These are phyloP conservation scores for Ammodytes dubius DNA, from an alignment of 2,113 vertebrate genomes.

Conservation along the genomic window DNA sequence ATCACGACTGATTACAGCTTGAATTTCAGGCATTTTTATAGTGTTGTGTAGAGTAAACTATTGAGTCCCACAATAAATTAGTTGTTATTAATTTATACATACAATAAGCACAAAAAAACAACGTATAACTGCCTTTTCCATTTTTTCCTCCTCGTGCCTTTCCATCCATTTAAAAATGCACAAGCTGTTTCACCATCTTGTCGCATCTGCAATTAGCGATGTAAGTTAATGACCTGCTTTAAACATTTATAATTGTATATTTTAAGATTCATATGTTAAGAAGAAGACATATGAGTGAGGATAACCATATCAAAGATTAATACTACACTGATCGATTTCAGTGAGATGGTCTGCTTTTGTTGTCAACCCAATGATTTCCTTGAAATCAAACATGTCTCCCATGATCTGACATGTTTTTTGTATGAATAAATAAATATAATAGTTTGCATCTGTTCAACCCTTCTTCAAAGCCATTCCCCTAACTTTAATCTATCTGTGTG, in stretches of 20 bases:
- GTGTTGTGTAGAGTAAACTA: not conserved
- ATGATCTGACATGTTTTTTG: not conserved
- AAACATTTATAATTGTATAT: not conserved
- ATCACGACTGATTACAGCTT: not conserved
- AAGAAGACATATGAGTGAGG: not conserved
- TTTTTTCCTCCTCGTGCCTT: not conserved
- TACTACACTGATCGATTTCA: not conserved
- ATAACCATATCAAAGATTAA: not conserved
- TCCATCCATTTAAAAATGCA: conserved; percentile 15
- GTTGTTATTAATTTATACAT: not conserved
- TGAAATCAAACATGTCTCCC: not conserved
- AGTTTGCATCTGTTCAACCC: not conserved
- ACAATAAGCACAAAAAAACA: not conserved
- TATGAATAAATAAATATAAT: not conserved
- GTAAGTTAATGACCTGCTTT: not conserved
- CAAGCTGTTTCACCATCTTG: conserved; percentile 18
- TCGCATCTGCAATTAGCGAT: not conserved
- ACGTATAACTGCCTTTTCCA: not conserved
- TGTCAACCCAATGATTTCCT: not conserved
- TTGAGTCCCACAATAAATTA: not conserved
- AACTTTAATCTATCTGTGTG: not conserved
- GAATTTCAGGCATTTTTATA: too few relatives aligned
- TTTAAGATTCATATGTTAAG: not conserved
- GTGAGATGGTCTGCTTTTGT: not conserved
- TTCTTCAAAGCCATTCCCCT: not conserved